Evolutionary conservation across 2,797 vertebrate genomes (phyloP).

Genomic region (Huso huso): DNA sequence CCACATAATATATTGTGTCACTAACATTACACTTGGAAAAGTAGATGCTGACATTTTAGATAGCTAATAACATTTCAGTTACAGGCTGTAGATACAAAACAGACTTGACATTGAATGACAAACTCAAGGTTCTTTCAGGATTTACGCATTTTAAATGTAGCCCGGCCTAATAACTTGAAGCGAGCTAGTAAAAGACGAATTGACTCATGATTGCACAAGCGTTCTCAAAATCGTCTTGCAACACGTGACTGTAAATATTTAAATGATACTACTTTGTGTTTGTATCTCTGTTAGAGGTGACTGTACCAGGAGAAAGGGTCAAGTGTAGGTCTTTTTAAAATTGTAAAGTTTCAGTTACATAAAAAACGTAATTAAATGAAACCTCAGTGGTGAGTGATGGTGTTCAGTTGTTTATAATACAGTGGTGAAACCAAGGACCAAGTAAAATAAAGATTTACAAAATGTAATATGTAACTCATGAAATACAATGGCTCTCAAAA

Average conservation of each 20-base stretch:
- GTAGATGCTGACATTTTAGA: conserved; percentile 21
- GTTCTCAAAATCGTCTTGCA: neutral
- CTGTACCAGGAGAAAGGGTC: neutral
- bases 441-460: too few relatives aligned
- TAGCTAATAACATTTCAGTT: conserved; percentile 10
- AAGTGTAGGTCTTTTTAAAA: neutral
- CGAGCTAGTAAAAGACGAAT: neutral
- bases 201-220: neutral
- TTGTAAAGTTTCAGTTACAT: neutral
- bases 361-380: too few relatives aligned
- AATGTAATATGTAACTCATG: too few relatives aligned
- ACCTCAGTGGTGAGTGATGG: too few relatives aligned
- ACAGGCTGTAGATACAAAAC: conserved; percentile 2
- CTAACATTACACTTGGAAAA: conserved; percentile 14
- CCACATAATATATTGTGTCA: conserved; percentile 16
- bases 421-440: too few relatives aligned
- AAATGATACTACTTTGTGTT: neutral
- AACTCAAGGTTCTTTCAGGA: conserved; percentile 12
- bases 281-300: neutral
- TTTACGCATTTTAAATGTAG: neutral
- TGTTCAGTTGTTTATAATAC: too few relatives aligned
- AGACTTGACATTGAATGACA: conserved; percentile 11
- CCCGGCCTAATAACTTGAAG: neutral
- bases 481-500: too few relatives aligned
- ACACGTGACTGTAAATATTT: neutral